Evolutionary conservation across 2,113 vertebrate genomes (phyloP), one percentile per base, ranked within the genome.

Genomic region (Protomyctophum bolini): DNA sequence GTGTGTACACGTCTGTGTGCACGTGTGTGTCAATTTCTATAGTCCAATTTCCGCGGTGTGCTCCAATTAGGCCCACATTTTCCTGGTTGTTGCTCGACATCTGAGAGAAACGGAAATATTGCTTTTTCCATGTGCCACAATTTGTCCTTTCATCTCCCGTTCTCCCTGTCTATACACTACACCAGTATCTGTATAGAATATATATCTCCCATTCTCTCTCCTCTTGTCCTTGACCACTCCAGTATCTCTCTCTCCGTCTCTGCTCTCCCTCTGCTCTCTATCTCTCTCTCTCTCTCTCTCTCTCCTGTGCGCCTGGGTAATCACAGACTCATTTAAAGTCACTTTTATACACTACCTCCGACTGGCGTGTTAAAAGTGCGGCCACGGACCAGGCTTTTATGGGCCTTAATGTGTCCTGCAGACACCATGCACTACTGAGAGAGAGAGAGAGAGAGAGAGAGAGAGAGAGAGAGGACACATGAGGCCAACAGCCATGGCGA

Each of bases 281-380:
- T 41, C 14, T 10, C 11, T 28, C 8, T 21, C 49, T 10, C 47
- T n/a, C 14, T 45, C 28, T n/a, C n/a, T n/a, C n/a, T n/a, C n/a
- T n/a, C 52, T 57, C 58, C 28, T 74, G 71, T 90, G 85, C 86
- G 89, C 87, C 83, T 46, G 75, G 79, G 86, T 91, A 91, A 91
- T 91, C 87, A 89, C 86, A 80, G 82, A 76, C 83, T 87, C 89
- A 90, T 91, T 90, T 90, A 86, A 88, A 89, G 88, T 89, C 89
- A 88, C 87, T 90, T 88, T 91, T 88, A 86, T 81, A 86, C 86
- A 91, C 89, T 88, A 86, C 83, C 87, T 86, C 86, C 86, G 88
- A 86, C 89, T 89, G 82, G 77, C 87, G 86, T 33, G 88, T 88
- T 90, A 83, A 87, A 76, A 89, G 85, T 77, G 87, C 60, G 83